These are phyloP conservation scores for Pedicia rivosa DNA, from an alignment of 2,888 invertebrate genomes.

Conservation along the genomic window DNA sequence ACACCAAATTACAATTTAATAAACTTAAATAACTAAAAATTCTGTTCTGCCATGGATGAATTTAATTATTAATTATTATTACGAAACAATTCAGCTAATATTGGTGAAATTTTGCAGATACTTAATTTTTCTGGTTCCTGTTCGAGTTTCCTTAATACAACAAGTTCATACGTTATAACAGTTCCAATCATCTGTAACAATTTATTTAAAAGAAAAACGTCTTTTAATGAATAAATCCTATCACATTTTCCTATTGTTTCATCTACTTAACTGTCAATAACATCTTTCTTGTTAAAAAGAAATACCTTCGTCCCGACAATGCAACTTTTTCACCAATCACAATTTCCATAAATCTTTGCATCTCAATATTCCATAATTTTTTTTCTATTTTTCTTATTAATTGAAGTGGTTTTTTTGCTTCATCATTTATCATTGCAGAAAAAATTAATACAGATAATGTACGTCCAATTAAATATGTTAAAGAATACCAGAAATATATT, in stretches of 20 bases:
- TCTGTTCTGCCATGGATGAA: too few species aligned
- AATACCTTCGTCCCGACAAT: constrained; percentile 43
- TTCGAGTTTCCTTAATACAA: constrained; percentile 42
- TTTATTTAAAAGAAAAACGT: background rate
- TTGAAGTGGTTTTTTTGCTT: constrained; percentile 34
- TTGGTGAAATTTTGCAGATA: constrained; percentile 1
- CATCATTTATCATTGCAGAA: constrained; percentile 38
- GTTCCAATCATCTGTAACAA: constrained; percentile 38
- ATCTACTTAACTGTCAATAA: constrained; percentile 38
- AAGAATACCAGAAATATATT: constrained; percentile 36
- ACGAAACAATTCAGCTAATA: too few species aligned
- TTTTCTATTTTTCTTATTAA: constrained; percentile 29
- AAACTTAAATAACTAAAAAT: too few species aligned
- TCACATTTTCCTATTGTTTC: background rate
- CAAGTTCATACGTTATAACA: constrained; percentile 48
- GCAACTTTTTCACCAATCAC: constrained; percentile 37
- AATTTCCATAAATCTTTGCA: constrained; percentile 41
- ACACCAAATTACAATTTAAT: too few species aligned
- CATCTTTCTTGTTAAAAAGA: constrained; percentile 38
- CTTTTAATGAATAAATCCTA: background rate
- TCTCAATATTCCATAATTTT: constrained; percentile 30
- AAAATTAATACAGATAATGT: constrained; percentile 36
- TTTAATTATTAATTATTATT: too few species aligned
- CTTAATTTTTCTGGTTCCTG: constrained; percentile 7
- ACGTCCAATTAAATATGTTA: constrained; percentile 35